phyloP scores from a whole-genome alignment of 2,888 invertebrate species.

The Fissipunctia ypsillon region DNA sequence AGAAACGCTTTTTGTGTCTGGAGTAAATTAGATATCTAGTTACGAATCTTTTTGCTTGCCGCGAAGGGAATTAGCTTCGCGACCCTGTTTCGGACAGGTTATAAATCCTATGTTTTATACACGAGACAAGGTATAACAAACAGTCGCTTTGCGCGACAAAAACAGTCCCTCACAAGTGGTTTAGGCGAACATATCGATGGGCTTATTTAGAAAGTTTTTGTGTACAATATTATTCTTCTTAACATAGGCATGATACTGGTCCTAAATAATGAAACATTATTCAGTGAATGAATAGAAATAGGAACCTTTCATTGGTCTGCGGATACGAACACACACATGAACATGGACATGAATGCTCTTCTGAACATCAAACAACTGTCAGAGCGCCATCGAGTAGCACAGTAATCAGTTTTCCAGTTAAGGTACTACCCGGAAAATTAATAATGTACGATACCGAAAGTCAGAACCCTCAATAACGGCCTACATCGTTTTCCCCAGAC shows the following conservation, averaged over 20 bases:
- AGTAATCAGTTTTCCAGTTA: constrained; percentile 9
- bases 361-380: constrained; percentile 15
- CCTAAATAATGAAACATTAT: background rate
- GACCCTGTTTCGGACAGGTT: constrained; percentile 56
- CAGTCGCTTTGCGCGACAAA: constrained; percentile 41
- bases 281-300: constrained; percentile 5
- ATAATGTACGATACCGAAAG: constrained; percentile 54
- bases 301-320: background rate
- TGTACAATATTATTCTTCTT: background rate
- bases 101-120: constrained; percentile 57
- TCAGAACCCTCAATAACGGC: constrained; percentile 33
- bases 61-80: constrained; percentile 55
- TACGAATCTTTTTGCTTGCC: constrained; percentile 69
- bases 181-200: constrained; percentile 15
- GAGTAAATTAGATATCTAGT: constrained; percentile 72
- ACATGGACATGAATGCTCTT: background rate
- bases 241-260: background rate
- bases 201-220: constrained; percentile 38
- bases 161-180: constrained; percentile 28
- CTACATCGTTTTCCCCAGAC: constrained; percentile 54
- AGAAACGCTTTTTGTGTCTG: constrained; percentile 73
- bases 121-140: constrained; percentile 41
- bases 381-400: background rate
- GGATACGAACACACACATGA: background rate
- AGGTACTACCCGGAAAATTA: constrained; percentile 44